Percentiles rank a stretch among this genome's conserved stretches.
These are phyloP conservation scores for Drosophila kanekoi DNA, from an alignment of 2,888 invertebrate species.

Conservation along the genomic window DNA sequence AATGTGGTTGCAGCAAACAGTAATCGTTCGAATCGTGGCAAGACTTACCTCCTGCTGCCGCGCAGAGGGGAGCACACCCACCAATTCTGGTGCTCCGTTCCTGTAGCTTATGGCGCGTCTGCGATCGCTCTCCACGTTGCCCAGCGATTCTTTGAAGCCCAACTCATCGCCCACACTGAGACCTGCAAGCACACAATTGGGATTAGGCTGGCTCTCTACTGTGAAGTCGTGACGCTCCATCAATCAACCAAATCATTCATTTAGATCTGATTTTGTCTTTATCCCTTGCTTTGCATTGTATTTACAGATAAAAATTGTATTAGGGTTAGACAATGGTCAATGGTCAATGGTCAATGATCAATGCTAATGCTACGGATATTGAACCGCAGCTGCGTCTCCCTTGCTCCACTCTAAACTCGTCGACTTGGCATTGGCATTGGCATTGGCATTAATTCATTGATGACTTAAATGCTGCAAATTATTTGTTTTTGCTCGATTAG, in stretches of 20 bases:
- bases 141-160: constrained; percentile 93
- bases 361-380: constrained; percentile 62
- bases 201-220: constrained; percentile 27
- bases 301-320: constrained; percentile 40
- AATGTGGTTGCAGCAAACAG: background rate
- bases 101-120: constrained; percentile 88
- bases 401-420: constrained; percentile 32
- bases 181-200: constrained; percentile 86
- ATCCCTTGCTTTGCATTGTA: constrained; percentile 22
- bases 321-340: constrained; percentile 36
- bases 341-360: constrained; percentile 14
- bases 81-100: constrained; percentile 85
- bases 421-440: constrained; percentile 63
- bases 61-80: constrained; percentile 82
- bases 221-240: constrained; percentile 18
- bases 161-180: constrained; percentile 95
- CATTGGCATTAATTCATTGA: constrained; percentile 83
- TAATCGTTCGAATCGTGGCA: background rate
- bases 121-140: constrained; percentile 90
- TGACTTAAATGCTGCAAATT: constrained; percentile 59
- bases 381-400: constrained; percentile 42
- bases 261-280: constrained; percentile 37
- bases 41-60: constrained; percentile 46
- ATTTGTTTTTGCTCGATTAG: constrained; percentile 31
- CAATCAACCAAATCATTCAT: constrained; percentile 55